Percentiles rank a stretch among this genome's conserved stretches.
phyloP scores from a whole-genome alignment of 2,888 invertebrate species.

The Cryptus viduatorius region DNA sequence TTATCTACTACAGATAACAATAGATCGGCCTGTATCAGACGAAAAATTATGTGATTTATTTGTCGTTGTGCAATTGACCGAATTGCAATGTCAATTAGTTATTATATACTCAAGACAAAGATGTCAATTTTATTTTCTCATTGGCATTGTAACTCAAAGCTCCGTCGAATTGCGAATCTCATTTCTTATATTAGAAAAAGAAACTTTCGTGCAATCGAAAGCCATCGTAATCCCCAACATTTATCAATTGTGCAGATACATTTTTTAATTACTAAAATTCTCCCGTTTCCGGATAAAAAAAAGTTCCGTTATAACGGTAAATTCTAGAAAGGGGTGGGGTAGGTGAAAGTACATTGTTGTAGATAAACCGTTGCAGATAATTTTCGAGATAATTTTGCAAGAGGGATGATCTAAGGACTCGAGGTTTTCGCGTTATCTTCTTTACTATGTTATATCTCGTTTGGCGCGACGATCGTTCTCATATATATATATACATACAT shows the following conservation, averaged over 20 bases:
- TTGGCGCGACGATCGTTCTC: conserved; percentile 16
- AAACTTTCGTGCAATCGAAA: neutral
- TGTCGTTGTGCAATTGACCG: neutral
- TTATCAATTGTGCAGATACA: neutral
- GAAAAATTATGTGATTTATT: neutral
- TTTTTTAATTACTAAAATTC: neutral
- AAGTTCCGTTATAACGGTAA: neutral
- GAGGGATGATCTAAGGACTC: neutral
- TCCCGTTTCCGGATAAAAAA: neutral
- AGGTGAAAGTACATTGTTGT: neutral
- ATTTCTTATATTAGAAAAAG: neutral
- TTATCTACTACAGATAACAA: conserved; percentile 3
- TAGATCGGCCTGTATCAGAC: neutral
- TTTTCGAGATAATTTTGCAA: neutral
- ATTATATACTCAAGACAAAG: neutral
- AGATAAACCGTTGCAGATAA: conserved; percentile 14
- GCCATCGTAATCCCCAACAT: neutral
- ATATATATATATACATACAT: neutral
- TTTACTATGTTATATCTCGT: neutral
- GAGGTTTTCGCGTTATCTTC: neutral
- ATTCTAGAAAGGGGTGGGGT: conserved; percentile 2
- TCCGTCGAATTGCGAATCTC: neutral
- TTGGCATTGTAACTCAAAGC: neutral
- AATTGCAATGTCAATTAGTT: neutral
- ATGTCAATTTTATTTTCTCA: neutral